phyloP scores from a whole-genome alignment of 2,888 invertebrate genomes.

The Lymantria dispar region DNA sequence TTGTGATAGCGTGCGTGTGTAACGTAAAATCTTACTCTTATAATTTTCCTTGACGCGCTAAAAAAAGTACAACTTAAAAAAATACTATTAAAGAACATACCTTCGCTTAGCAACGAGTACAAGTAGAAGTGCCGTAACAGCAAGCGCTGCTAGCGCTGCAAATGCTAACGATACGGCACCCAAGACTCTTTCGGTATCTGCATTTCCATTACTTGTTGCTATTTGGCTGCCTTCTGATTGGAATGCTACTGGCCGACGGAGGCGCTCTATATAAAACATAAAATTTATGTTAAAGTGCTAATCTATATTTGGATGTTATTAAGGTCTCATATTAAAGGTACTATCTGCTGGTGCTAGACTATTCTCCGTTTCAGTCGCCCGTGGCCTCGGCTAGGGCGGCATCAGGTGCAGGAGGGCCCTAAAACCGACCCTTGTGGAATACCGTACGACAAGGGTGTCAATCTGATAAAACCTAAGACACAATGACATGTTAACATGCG shows the following conservation, averaged over 20 bases:
- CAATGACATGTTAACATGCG: too few species aligned
- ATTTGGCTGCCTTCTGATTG: slow-evolving; percentile 59
- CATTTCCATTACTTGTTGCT: slow-evolving; percentile 34
- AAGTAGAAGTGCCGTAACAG: slow-evolving; percentile 67
- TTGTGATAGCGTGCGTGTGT: too few species aligned
- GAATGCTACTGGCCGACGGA: slow-evolving; percentile 69
- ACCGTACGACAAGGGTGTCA: too few species aligned
- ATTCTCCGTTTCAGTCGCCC: too few species aligned
- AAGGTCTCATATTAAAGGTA: too few species aligned
- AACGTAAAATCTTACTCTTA: too few species aligned
- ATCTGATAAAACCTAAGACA: too few species aligned
- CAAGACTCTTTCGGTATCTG: slow-evolving; percentile 65
- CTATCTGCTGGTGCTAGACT: too few species aligned
- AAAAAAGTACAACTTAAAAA: neutral
- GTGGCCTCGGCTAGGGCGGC: too few species aligned
- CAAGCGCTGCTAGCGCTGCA: slow-evolving; percentile 68
- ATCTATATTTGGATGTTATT: neutral
- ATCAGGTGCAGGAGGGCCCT: too few species aligned
- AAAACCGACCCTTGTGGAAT: too few species aligned
- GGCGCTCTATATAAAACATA: slow-evolving; percentile 50
- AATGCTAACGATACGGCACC: slow-evolving; percentile 73
- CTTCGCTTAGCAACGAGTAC: slow-evolving; percentile 66
- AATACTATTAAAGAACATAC: slow-evolving; percentile 31
- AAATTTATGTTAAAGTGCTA: neutral
- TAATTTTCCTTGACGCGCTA: too few species aligned